Base-by-base conservation (phyloP, 2,113 vertebrate species). In the Coptodon bakossiorum region DNA sequence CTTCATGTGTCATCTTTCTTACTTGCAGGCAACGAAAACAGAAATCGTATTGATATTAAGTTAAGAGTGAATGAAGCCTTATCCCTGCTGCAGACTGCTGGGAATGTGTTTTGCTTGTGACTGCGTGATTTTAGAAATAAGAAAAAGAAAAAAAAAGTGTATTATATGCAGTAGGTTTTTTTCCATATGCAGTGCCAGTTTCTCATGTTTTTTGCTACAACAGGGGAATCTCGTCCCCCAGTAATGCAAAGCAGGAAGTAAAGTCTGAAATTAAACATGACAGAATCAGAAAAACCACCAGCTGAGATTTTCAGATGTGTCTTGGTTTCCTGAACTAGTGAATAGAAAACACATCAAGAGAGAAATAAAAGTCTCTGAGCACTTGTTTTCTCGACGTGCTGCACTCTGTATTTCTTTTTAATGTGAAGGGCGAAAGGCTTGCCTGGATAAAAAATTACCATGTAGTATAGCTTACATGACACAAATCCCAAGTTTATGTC, bases 401-500 rank as follows among this genome's bases (percentile, higher is more conserved):
- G 34, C 14, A 34, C 57, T 80, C 63, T 87, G 76, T 93, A 88
- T 90, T 93, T 90, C 85, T 87, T 89, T 87, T 90, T 81, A 88
- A 91, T 83, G 86, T 66, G 83, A 82, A 61, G 45, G 27, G 9
- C n/a, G 22, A 80, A 34, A 71, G 1, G 66, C 66, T 66, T 38
- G 43, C 78, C 45, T 9, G 13, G 36, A 27, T 85, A 83, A 89
- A 71, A 90, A 84, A 88, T 29, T 11, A 63, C 50, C 48, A 57
- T 36, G 53, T 12, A 82, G 40, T 66, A 19, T 3, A 86, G 80
- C 86, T 79, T 68, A 22, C 48, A 43, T 84, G 86, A 88, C 90
- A 90, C 86, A 88, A 91, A 89, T 68, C 24, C 73, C 63, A 50
- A 82, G 78, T 91, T 91, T 85, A 92, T 93, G 86, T 85, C 84